These are phyloP conservation scores for Matsumyia berberina DNA, from an alignment of 2,888 invertebrate genomes.

Conservation along the genomic window DNA sequence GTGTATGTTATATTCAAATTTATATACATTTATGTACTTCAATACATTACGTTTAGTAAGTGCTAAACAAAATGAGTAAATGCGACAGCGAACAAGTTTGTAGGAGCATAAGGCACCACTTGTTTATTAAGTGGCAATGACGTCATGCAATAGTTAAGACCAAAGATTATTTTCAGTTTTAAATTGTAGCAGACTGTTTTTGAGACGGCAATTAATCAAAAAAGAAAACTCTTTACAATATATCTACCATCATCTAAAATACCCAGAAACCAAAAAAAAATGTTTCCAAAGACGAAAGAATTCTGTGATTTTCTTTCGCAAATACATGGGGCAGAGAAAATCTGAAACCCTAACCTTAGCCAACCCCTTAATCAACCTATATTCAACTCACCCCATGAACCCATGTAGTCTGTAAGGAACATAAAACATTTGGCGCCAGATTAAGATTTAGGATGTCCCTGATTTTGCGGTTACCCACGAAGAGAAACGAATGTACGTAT, in stretches of 20 bases:
- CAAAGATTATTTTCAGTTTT: conserved; percentile 20
- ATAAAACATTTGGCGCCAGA: conserved; percentile 73
- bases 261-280: conserved; percentile 36
- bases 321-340: conserved; percentile 36
- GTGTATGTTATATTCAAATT: too few relatives aligned
- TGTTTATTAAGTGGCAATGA: neutral
- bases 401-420: conserved; percentile 41
- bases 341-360: conserved; percentile 61
- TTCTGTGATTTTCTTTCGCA: conserved; percentile 38
- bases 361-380: conserved; percentile 67
- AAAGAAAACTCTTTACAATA: conserved; percentile 44
- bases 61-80: too few relatives aligned
- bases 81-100: too few relatives aligned
- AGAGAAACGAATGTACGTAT: conserved; percentile 33
- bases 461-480: conserved; percentile 62
- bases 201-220: conserved; percentile 33
- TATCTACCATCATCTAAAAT: conserved; percentile 33
- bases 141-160: conserved; percentile 3
- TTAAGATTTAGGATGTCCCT: conserved; percentile 70
- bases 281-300: conserved; percentile 32
- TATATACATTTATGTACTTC: too few relatives aligned
- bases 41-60: too few relatives aligned
- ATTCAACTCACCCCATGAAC: conserved; percentile 26
- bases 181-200: conserved; percentile 18
- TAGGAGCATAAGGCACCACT: neutral